A percentile compares a stretch with the other conserved stretches of the same genome.
Conservation (phyloP, 2,113 vertebrate species). For the Albula glossodonta region DNA sequence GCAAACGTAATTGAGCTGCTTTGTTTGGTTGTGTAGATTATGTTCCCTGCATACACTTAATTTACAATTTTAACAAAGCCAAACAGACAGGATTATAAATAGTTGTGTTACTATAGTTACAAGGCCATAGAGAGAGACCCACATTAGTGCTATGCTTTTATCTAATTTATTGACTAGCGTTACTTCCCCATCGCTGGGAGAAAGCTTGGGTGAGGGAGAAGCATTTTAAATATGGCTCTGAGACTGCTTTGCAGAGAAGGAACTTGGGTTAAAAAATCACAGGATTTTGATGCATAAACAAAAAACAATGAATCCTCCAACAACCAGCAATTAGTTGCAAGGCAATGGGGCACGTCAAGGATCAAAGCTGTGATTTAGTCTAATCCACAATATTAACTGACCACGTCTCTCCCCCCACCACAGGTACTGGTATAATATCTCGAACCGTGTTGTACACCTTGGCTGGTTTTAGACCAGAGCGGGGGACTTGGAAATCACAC, state of each 20-base stretch:
- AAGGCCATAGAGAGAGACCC: neutral
- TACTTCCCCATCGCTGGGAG: neutral
- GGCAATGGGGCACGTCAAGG: neutral
- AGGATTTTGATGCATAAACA: neutral
- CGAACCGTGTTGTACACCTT: neutral
- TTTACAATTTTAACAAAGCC: slow-evolving; percentile 4
- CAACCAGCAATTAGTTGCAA: neutral
- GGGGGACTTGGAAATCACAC: neutral
- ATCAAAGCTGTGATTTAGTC: neutral
- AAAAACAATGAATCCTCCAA: neutral
- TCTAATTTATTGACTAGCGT: neutral
- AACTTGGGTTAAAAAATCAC: neutral
- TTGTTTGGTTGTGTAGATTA: neutral
- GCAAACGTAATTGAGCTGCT: neutral
- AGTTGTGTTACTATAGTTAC: slow-evolving; percentile 6
- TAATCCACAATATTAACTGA: neutral
- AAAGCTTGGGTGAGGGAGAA: neutral
- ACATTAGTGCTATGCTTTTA: neutral
- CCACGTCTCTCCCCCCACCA: neutral
- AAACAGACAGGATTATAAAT: slow-evolving; percentile 5
- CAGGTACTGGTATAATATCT: neutral
- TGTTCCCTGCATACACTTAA: neutral
- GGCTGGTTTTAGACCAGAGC: neutral
- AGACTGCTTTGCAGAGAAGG: neutral
- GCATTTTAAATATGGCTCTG: neutral